Base-by-base conservation (phyloP, 2,888 invertebrate genomes). In the Caenorhabditis sinica region DNA sequence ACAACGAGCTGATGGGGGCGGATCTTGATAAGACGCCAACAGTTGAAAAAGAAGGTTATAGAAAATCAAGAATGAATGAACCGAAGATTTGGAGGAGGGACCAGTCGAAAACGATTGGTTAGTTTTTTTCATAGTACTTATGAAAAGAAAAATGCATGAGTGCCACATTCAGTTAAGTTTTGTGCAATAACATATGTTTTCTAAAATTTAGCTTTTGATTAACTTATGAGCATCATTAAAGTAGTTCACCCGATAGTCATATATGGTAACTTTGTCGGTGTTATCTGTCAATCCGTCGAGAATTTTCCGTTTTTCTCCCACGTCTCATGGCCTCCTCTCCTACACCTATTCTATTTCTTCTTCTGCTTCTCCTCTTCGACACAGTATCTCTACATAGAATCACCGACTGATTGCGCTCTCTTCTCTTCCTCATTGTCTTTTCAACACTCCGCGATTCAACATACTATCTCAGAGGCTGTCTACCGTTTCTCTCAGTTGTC, bases 1-100 rank as follows among this genome's bases (percentile, higher is more conserved):
- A 79, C 15, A 63, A 71, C 11, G 69, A 71, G 28, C 49, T 53
- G 13, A 51, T 40, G 20, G 61, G 68, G 20, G 69, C 40, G n/a
- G 68, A 77, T 61, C 51, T 61, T 17, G 77, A 77, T 20, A 77
- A 65, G 40, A 61, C 77, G 61, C 53, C 68, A 9, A 25, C 36
- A 23, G 60, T 45, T 13, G 49, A 33, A 23, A 33, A 23, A 43
- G 25, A 61, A 43, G 72, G 28, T n/a, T 2, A 17, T 9, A 60
- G 15, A 49, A 33, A 49, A 17, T 17, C 40, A 2, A 36, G 33
- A 15, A 43, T 33, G 2, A n/a, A 23, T 51, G 63, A 33, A 8
- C 1, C 23, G 33, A 13, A 33, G 30, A 28, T 11, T 15, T 23
- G 36, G 43, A 71, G 17, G 30, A 56, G 43, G 23, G 51, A 51